A percentile compares a stretch with the other conserved stretches of the same genome.
Evolutionary conservation across 2,113 vertebrate species (phyloP).

Genomic region (Petrocephalus zakoni): DNA sequence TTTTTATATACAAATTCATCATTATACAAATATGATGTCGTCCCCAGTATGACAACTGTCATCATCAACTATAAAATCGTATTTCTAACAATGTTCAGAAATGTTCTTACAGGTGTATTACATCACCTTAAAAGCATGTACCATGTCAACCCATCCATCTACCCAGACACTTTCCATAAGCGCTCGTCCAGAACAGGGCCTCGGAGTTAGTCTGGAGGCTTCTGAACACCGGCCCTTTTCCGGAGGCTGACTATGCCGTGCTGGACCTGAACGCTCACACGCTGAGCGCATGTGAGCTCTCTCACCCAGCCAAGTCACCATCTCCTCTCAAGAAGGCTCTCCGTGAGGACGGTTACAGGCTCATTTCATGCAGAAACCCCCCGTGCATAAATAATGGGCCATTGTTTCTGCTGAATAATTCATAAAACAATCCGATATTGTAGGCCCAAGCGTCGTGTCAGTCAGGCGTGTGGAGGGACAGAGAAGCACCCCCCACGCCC

Average conservation of each 20-base stretch:
- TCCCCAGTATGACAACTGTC: not conserved
- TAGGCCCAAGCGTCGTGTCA: not conserved
- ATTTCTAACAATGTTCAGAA: not conserved
- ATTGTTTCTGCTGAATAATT: slow-evolving; percentile 23
- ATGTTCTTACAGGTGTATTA: not conserved
- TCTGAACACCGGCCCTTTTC: not conserved
- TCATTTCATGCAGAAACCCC: slow-evolving; percentile 19
- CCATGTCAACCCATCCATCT: not conserved
- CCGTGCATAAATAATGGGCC: slow-evolving; percentile 24
- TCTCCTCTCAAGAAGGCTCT: not conserved
- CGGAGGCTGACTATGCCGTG: not conserved
- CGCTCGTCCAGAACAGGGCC: not conserved
- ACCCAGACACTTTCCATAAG: not conserved
- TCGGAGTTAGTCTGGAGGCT: not conserved
- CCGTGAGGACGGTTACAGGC: not conserved
- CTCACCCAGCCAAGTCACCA: not conserved
- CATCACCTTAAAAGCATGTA: not conserved
- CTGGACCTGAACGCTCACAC: not conserved
- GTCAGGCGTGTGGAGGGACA: not conserved
- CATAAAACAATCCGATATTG: slow-evolving; percentile 25
- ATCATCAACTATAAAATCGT: not conserved
- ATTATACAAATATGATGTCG: not conserved
- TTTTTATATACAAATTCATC: not conserved
- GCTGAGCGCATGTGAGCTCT: not conserved
- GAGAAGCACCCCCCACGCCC: not conserved